These are phyloP conservation scores for Drosophila subobscura DNA, from an alignment of 1,140 invertebrate genomes.

Conservation along the genomic window DNA sequence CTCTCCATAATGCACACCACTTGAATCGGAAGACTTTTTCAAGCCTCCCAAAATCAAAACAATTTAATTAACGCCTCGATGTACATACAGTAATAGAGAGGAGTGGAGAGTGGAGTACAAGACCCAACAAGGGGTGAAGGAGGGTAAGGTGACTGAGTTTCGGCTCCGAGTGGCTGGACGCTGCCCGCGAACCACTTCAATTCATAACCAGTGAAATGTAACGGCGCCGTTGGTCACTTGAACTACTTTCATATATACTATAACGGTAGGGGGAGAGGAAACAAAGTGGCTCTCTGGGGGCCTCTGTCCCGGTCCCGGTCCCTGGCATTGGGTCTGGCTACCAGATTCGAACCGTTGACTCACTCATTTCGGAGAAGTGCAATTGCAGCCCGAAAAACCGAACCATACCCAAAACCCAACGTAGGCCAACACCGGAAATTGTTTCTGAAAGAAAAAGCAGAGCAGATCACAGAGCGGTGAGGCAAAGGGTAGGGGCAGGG, in stretches of 20 bases:
- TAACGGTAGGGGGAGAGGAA: not conserved
- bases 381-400: slow-evolving; percentile 37
- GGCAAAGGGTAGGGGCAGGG: not conserved
- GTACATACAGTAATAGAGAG: slow-evolving; percentile 2
- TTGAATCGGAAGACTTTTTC: slow-evolving; percentile 14
- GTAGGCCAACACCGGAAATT: slow-evolving; percentile 60
- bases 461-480: slow-evolving; percentile 18
- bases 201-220: slow-evolving; percentile 71
- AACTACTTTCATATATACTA: slow-evolving; percentile 62
- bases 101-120: not conserved
- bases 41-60: slow-evolving; percentile 52
- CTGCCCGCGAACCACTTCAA: slow-evolving; percentile 33
- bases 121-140: too few species aligned
- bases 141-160: not conserved
- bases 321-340: too few species aligned
- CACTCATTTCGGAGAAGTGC: slow-evolving; percentile 26
- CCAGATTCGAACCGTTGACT: slow-evolving; percentile 9
- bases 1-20: not conserved
- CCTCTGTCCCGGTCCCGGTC: too few species aligned
- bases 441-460: slow-evolving; percentile 41
- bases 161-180: slow-evolving; percentile 11
- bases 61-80: slow-evolving; percentile 72
- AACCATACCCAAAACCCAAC: slow-evolving; percentile 1
- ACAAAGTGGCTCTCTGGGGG: not conserved
- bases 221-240: slow-evolving; percentile 73